A percentile compares a stretch with the other conserved stretches of the same genome.
phyloP scores from a whole-genome alignment of 2,797 vertebrate genomes.

The Leptatherina wallacei region DNA sequence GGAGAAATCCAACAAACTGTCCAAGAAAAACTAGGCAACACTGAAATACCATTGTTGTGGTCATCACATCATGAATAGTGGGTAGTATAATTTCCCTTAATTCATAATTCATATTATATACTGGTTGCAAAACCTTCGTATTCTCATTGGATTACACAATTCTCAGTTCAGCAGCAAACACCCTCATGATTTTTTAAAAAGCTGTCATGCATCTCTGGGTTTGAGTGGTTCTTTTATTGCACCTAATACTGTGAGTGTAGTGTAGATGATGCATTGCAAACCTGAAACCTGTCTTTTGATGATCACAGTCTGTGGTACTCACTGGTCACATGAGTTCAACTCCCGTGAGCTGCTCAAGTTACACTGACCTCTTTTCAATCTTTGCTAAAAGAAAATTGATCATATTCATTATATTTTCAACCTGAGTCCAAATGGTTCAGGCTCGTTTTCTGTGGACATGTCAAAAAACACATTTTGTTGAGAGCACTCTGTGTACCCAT shows the following conservation, averaged over 20 bases:
- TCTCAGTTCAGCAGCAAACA: conserved; percentile 47
- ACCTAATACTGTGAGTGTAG: conserved; percentile 3
- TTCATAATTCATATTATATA: conserved; percentile 56
- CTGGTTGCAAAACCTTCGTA: conserved; percentile 35
- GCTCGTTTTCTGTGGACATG: neutral
- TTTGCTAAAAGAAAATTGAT: neutral
- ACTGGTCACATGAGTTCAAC: neutral
- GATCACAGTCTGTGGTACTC: neutral
- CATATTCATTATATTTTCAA: neutral
- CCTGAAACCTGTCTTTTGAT: neutral
- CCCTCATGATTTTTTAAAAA: conserved; percentile 53
- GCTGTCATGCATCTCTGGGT: conserved; percentile 10
- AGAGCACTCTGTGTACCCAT: neutral
- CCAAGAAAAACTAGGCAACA: neutral
- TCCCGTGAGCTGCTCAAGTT: neutral
- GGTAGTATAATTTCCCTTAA: neutral
- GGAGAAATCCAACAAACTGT: neutral
- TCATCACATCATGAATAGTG: neutral
- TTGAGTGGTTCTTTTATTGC: conserved; percentile 8
- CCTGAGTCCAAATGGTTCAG: neutral
- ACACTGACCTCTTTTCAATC: neutral
- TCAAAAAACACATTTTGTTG: conserved; percentile 1
- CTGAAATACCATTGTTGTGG: conserved; percentile 11
- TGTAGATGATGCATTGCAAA: neutral
- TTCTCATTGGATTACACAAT: conserved; percentile 47